Conservation (phyloP, 2,888 invertebrate genomes). For the Noctua fimbriata region DNA sequence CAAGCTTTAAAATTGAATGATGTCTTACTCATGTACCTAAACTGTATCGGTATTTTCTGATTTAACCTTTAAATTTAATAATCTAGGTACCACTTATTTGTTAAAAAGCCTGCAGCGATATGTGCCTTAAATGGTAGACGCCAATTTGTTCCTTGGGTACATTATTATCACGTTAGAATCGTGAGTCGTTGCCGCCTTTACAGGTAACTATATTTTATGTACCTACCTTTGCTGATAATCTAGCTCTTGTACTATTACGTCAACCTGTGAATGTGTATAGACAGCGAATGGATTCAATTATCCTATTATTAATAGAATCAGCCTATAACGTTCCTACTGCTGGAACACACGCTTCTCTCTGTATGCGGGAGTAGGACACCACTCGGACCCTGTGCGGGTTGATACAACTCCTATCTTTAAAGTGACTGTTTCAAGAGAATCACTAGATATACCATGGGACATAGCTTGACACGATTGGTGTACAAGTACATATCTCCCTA, state of each 20-base stretch:
- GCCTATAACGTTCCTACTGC: neutral
- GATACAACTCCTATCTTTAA: neutral
- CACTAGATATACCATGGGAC: too few species aligned
- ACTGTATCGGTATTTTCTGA: constrained; percentile 28
- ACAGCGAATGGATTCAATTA: constrained; percentile 15
- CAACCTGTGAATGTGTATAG: neutral
- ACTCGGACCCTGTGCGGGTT: neutral
- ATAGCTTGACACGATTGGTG: neutral
- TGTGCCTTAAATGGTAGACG: constrained; percentile 50
- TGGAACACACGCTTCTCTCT: too few species aligned
- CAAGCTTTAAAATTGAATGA: neutral
- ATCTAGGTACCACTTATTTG: constrained; percentile 37
- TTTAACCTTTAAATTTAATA: constrained; percentile 57
- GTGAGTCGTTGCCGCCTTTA: constrained; percentile 44
- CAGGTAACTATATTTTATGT: constrained; percentile 26
- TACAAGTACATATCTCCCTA: neutral
- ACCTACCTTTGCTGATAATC: constrained; percentile 18
- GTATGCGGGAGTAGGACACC: neutral
- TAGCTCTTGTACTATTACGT: constrained; percentile 12
- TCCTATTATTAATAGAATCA: neutral
- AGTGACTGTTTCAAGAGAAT: neutral
- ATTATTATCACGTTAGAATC: constrained; percentile 64
- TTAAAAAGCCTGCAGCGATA: constrained; percentile 58
- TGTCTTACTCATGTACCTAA: neutral
- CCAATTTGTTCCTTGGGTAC: constrained; percentile 55